Evolutionary conservation across 2,113 vertebrate species (phyloP).

Genomic region (Oxygymnocypris stewartii): DNA sequence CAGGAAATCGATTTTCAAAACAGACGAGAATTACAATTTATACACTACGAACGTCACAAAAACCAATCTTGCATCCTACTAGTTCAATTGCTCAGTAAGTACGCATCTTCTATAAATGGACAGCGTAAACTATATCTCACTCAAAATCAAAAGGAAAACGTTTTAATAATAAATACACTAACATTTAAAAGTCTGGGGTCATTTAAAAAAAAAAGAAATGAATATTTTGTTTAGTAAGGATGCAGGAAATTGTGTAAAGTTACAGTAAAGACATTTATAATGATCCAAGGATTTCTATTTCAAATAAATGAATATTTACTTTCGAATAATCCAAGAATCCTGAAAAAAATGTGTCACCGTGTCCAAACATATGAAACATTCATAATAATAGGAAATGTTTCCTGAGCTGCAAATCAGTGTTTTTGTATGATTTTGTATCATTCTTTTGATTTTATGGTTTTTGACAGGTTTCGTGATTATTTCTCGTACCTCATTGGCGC

Average conservation of each 20-base stretch:
- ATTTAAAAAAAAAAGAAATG: neutral
- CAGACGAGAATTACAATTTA: neutral
- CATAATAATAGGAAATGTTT: neutral
- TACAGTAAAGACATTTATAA: neutral
- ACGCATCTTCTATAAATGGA: neutral
- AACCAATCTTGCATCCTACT: neutral
- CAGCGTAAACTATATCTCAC: neutral
- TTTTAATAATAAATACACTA: neutral
- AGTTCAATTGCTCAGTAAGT: neutral
- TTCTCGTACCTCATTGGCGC: conserved; percentile 87
- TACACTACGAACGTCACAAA: neutral
- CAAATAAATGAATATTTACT: neutral
- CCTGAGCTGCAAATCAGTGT: neutral
- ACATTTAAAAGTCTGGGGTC: neutral
- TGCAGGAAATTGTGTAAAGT: neutral
- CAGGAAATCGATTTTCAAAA: neutral
- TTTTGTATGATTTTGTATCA: neutral
- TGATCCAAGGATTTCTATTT: neutral
- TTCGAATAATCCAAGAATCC: neutral
- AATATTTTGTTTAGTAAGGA: neutral
- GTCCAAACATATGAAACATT: neutral
- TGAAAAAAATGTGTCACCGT: neutral
- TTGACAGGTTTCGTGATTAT: neutral
- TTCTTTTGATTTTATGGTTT: neutral
- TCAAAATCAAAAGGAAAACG: neutral